Evolutionary conservation across 2,113 vertebrate species (phyloP).

Genomic region (Lepisosteus oculatus): DNA sequence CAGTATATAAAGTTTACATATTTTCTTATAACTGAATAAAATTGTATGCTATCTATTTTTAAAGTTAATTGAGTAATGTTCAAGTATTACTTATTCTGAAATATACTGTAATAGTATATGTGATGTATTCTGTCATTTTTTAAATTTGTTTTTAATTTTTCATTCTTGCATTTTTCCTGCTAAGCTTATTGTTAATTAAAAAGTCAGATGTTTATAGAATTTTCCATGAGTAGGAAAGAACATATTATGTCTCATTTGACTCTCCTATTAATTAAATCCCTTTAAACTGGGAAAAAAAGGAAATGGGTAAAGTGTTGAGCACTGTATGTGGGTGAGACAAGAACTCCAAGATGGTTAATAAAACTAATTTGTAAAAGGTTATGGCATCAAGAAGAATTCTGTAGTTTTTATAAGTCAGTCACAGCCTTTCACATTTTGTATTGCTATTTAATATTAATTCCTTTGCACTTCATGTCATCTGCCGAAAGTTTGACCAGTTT

Average conservation of each 20-base stretch:
- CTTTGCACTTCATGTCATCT: too few species aligned
- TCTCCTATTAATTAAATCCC: constrained; percentile 24
- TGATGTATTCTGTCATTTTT: constrained; percentile 43
- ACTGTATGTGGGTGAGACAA: constrained; percentile 18
- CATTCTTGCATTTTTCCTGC: neutral
- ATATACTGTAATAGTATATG: neutral
- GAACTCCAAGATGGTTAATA: constrained; percentile 12
- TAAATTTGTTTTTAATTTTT: constrained; percentile 33
- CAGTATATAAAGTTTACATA: too few species aligned
- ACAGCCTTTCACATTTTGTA: too few species aligned
- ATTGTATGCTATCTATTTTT: too few species aligned
- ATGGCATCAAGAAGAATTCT: constrained; percentile 1
- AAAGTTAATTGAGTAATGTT: too few species aligned
- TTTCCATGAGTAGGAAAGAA: constrained; percentile 12
- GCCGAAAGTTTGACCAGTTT: too few species aligned
- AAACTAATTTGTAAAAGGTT: constrained; percentile 2
- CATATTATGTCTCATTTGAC: too few species aligned
- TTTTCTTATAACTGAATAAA: too few species aligned
- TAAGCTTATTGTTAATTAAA: constrained; percentile 13
- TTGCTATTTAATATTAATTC: too few species aligned
- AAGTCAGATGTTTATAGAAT: constrained; percentile 17
- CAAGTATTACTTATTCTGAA: too few species aligned
- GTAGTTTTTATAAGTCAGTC: too few species aligned
- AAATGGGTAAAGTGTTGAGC: constrained; percentile 13
- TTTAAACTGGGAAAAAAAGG: constrained; percentile 17